phyloP scores from a whole-genome alignment of 2,888 invertebrate genomes.

The Eilema depressum region DNA sequence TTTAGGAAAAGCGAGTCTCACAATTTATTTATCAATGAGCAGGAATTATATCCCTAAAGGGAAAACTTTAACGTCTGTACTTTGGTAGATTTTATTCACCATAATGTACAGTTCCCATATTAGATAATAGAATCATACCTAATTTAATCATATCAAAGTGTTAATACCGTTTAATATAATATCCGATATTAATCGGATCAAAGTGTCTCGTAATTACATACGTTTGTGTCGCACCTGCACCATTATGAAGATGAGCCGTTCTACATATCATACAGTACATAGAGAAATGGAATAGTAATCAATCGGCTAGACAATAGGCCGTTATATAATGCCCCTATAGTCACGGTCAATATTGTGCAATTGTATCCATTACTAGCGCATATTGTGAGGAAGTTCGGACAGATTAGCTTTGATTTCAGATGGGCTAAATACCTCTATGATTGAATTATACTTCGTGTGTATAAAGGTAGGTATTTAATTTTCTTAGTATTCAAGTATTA shows the following conservation, averaged over 20 bases:
- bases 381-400: slow-evolving; percentile 12
- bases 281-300: slow-evolving; percentile 73
- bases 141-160: slow-evolving; percentile 21
- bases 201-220: slow-evolving; percentile 65
- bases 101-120: background rate
- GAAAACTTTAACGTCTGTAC: background rate
- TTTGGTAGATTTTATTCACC: background rate
- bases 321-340: slow-evolving; percentile 50
- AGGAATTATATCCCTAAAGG: too few species aligned
- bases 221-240: slow-evolving; percentile 51
- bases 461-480: too few species aligned
- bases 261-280: slow-evolving; percentile 48
- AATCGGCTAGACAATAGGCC: slow-evolving; percentile 72
- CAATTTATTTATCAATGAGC: too few species aligned
- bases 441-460: too few species aligned
- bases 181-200: slow-evolving; percentile 71
- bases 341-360: slow-evolving; percentile 35
- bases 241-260: slow-evolving; percentile 43
- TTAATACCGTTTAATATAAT: slow-evolving; percentile 53
- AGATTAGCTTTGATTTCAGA: slow-evolving; percentile 24
- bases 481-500: too few species aligned
- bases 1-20: too few species aligned
- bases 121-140: background rate
- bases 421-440: background rate
- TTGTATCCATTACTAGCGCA: slow-evolving; percentile 51